Percentiles rank a stretch among this genome's conserved stretches.
Conservation (phyloP, 2,797 vertebrate genomes). For the Sternarchorhynchus goeldii region DNA sequence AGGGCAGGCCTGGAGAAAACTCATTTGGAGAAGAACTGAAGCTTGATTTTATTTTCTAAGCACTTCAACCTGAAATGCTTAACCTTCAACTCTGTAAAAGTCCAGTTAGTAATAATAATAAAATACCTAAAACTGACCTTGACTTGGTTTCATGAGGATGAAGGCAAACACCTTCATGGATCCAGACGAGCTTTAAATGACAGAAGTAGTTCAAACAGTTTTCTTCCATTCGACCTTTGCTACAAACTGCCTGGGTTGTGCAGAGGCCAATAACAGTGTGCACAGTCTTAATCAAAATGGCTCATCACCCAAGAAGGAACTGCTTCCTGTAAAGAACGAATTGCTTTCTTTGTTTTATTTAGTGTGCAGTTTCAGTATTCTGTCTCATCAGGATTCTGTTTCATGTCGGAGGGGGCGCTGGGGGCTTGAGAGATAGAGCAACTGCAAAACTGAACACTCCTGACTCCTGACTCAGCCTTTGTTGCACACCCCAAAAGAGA, state of each 20-base stretch:
- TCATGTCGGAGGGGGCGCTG: not conserved
- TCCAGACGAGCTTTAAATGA: constrained; percentile 53
- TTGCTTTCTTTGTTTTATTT: constrained; percentile 49
- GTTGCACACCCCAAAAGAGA: constrained; percentile 43
- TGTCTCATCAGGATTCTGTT: not conserved
- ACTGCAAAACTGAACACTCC: constrained; percentile 26
- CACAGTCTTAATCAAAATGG: constrained; percentile 63
- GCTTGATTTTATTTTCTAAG: too few relatives aligned
- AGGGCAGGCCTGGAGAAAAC: constrained; percentile 27
- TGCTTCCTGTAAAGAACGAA: constrained; percentile 49
- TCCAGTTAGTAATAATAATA: not conserved
- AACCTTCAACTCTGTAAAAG: not conserved
- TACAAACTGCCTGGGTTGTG: constrained; percentile 44
- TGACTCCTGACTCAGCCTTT: constrained; percentile 27
- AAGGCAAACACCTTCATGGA: not conserved
- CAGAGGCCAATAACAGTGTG: constrained; percentile 60
- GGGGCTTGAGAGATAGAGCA: not conserved
- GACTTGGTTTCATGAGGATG: constrained; percentile 11
- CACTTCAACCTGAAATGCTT: not conserved
- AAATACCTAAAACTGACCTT: not conserved
- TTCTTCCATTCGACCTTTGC: constrained; percentile 27
- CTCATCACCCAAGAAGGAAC: constrained; percentile 48
- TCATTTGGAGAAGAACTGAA: not conserved
- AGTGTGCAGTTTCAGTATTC: constrained; percentile 36
- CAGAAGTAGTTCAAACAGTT: constrained; percentile 23